A percentile compares a stretch with the other conserved stretches of the same genome.
Conservation (phyloP, 2,888 invertebrate genomes). For the Hofmannophila pseudospretella region DNA sequence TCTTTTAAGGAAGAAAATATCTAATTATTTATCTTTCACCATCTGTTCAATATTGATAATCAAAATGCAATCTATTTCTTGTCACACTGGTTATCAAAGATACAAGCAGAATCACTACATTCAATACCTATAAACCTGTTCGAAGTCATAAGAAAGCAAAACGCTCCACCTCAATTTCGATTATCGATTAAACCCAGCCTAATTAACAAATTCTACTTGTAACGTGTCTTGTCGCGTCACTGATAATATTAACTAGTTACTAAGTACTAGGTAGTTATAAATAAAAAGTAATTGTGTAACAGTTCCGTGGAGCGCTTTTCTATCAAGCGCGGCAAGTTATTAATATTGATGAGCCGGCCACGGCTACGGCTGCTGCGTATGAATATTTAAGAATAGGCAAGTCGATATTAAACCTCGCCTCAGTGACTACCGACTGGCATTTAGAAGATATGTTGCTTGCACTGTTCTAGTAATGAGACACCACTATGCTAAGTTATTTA, state of each 20-base stretch:
- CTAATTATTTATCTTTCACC: too few relatives aligned
- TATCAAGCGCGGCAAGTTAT: constrained; percentile 45
- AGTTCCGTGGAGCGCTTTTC: constrained; percentile 40
- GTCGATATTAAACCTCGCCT: constrained; percentile 39
- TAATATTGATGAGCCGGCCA: constrained; percentile 54
- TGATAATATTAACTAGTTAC: constrained; percentile 2
- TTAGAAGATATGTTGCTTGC: too few relatives aligned
- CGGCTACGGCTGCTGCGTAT: constrained; percentile 39
- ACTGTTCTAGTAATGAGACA: too few relatives aligned
- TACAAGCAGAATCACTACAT: too few relatives aligned
- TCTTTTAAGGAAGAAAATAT: too few relatives aligned
- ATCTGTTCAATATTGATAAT: too few relatives aligned
- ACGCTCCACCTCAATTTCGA: background rate
- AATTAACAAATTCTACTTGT: constrained; percentile 4
- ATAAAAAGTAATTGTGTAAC: constrained; percentile 24
- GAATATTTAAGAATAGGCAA: constrained; percentile 52
- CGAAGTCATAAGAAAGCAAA: too few relatives aligned
- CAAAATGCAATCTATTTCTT: too few relatives aligned
- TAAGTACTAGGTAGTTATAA: constrained; percentile 4
- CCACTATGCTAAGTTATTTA: too few relatives aligned
- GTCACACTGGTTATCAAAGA: too few relatives aligned
- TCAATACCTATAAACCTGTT: too few relatives aligned
- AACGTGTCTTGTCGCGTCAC: constrained; percentile 2
- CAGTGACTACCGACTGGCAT: constrained; percentile 26
- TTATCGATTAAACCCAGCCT: background rate